Percentiles rank a stretch among this genome's conserved stretches.
phyloP scores from a whole-genome alignment of 2,888 invertebrate species.

The Xestoiulus laeticollis region DNA sequence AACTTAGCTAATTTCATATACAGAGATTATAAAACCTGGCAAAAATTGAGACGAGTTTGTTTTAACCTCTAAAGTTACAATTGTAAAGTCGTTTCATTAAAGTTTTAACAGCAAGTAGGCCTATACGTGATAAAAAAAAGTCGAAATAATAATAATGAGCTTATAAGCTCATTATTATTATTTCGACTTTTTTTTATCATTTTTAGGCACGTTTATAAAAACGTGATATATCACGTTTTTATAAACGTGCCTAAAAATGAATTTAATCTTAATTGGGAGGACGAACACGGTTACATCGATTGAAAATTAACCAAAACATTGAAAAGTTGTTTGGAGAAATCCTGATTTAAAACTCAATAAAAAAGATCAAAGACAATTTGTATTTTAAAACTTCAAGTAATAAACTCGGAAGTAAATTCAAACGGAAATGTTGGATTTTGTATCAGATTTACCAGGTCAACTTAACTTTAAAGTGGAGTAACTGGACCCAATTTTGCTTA shows the following conservation, averaged over 20 bases:
- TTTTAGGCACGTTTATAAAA: no score
- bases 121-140: neutral
- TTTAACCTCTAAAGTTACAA: neutral
- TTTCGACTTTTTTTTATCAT: neutral
- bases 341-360: neutral
- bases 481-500: neutral
- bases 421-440: neutral
- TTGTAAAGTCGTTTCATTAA: neutral
- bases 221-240: neutral
- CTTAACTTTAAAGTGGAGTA: neutral
- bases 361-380: neutral
- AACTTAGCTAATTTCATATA: neutral
- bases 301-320: slow-evolving; percentile 10
- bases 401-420: no score
- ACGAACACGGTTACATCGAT: neutral
- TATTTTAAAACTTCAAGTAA: neutral
- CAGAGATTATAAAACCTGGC: neutral
- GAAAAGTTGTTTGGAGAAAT: neutral
- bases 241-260: neutral
- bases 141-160: neutral
- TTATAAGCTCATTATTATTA: neutral
- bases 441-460: neutral
- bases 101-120: neutral
- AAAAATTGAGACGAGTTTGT: neutral
- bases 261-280: slow-evolving; percentile 7